phyloP scores from a whole-genome alignment of 2,113 vertebrate genomes.

The Nanger granti region DNA sequence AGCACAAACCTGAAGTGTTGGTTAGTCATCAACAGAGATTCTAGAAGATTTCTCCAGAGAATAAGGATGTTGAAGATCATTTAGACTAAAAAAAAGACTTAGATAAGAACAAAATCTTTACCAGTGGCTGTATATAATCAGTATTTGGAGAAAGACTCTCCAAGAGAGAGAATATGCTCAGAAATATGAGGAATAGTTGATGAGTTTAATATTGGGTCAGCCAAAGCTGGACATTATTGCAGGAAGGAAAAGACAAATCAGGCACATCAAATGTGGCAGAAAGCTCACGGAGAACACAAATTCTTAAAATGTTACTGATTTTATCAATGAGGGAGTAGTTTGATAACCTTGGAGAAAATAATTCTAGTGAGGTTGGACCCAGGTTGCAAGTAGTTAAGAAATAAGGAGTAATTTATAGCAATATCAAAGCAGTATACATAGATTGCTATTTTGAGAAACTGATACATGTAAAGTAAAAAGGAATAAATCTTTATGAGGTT shows the following conservation, averaged over 20 bases:
- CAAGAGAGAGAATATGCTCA: background rate
- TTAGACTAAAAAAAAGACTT: background rate
- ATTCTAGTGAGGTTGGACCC: background rate
- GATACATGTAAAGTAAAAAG: background rate
- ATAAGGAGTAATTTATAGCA: background rate
- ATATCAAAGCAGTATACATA: background rate
- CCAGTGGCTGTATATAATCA: background rate
- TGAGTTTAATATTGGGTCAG: background rate
- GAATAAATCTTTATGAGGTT: background rate
- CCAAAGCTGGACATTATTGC: background rate
- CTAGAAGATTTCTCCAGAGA: constrained; percentile 17
- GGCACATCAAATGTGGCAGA: background rate
- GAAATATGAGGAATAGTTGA: background rate
- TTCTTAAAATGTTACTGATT: background rate
- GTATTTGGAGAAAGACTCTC: background rate
- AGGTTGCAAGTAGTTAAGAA: background rate
- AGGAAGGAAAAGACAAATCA: background rate
- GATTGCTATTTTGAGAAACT: background rate
- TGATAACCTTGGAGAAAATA: constrained; percentile 3
- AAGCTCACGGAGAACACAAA: background rate
- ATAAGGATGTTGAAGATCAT: constrained; percentile 27
- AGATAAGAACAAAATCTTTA: background rate
- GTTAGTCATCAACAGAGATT: constrained; percentile 7
- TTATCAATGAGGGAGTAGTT: background rate
- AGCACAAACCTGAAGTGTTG: background rate